Evolutionary conservation across 2,888 invertebrate species (phyloP).

Genomic region (Schizotus pectinicornis): DNA sequence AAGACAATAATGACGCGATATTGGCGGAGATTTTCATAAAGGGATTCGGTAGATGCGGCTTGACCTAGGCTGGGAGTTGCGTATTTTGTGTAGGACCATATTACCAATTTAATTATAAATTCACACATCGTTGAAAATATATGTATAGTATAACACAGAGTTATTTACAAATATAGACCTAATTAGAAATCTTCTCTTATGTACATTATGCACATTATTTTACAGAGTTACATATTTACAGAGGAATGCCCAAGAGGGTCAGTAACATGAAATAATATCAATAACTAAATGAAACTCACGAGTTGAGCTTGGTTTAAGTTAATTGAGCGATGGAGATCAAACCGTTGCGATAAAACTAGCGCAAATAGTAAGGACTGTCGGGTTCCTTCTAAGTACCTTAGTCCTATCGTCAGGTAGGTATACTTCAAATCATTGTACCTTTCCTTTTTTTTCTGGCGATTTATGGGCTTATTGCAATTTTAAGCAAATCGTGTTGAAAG

Average conservation of each 20-base stretch:
- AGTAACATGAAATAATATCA: constrained; percentile 49
- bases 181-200: constrained; percentile 57
- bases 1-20: not conserved
- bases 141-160: constrained; percentile 49
- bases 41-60: constrained; percentile 21
- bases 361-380: constrained; percentile 4
- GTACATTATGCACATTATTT: constrained; percentile 56
- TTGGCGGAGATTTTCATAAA: constrained; percentile 10
- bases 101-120: constrained; percentile 54
- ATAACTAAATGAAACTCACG: constrained; percentile 40
- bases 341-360: constrained; percentile 35
- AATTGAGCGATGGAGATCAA: constrained; percentile 57
- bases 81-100: constrained; percentile 51
- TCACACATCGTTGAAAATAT: constrained; percentile 56
- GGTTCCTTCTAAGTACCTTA: constrained; percentile 1
- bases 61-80: constrained; percentile 44
- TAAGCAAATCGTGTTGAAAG: no score
- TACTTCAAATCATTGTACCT: not conserved
- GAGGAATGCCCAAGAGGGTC: constrained; percentile 54
- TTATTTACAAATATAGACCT: constrained; percentile 52
- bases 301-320: constrained; percentile 35
- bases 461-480: not conserved
- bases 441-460: no score
- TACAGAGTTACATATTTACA: constrained; percentile 50
- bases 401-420: not conserved